Evolutionary conservation across 2,888 invertebrate genomes (phyloP).

Genomic region (Megalurothrips usitatus): DNA sequence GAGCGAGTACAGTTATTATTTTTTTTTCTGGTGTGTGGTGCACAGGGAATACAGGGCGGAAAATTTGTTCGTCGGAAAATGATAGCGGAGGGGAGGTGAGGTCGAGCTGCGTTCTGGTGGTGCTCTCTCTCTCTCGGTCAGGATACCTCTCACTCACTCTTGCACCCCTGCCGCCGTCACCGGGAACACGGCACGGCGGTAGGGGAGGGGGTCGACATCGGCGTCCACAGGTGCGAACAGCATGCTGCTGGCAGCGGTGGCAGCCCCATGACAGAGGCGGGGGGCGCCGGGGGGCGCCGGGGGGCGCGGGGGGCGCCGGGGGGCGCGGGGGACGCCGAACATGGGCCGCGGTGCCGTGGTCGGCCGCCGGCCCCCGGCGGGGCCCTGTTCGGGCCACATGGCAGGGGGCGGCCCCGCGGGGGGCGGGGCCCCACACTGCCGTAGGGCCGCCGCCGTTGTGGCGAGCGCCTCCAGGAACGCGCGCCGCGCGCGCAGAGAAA

Average conservation of each 20-base stretch:
- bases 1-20: no score
- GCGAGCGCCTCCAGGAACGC: no score
- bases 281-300: background rate
- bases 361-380: background rate
- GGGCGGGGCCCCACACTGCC: background rate
- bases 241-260: slow-evolving; percentile 14
- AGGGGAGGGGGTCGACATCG: background rate
- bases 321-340: background rate
- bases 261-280: background rate
- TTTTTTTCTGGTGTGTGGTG: no score
- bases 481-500: no score
- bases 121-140: no score
- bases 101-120: no score
- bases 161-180: no score
- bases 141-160: no score
- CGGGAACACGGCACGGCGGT: no score
- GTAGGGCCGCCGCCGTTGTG: background rate
- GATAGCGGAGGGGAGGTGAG: no score
- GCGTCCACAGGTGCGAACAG: slow-evolving; percentile 15
- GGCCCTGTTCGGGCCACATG: background rate
- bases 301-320: background rate
- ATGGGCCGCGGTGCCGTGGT: background rate
- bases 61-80: no score
- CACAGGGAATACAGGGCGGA: no score
- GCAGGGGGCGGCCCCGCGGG: background rate